Evolutionary conservation across 2,888 invertebrate genomes (phyloP), one percentile per base, ranked within the genome.

Genomic region (Athrips mouffetella): DNA sequence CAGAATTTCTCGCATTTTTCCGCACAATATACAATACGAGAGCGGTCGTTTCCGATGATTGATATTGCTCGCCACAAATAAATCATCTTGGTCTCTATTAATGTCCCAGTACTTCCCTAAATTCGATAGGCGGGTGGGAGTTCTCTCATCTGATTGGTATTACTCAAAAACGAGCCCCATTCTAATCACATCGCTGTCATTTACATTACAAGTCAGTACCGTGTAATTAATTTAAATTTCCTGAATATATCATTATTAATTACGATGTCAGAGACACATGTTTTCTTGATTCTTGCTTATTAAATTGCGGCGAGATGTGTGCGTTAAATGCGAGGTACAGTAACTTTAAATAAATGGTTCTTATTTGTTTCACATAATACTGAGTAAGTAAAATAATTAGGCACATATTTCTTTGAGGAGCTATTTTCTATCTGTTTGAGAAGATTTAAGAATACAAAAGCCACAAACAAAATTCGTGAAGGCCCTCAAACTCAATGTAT

Each of bases 21-120:
- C 41, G 35, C 45, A 50, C 49, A 55, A 58, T 59, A 65, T 59
- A 65, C 57, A 63, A 65, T 55, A 52, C 52, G 48, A 57, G 55
- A 50, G 49, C 54, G 48, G 18, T 49, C 53, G 49, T 48, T 45
- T 53, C 58, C 40, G 45, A 70, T 69, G 69, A 73, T 70, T 66
- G 65, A 73, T 62, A 55, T 69, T 70, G 58, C 65, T 60, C 50
- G 54, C 54, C 62, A 52, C 58, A 59, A 62, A 73, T 72, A 67
- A 72, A 73, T 70, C 70, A 73, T 70, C 65, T 65, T 57, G 60
- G 57, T 65, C 65, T 69, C 67, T 65, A 68, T 72, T 67, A 72
- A 69, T 66, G 70, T 71, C 65, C 58, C 55, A 51, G 55, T 60
- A 62, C 59, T 62, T 55, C 56, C 54, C 50, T 53, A 52, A 52